Base-by-base conservation (phyloP, 2,113 vertebrate genomes). In the Istiophorus platypterus region DNA sequence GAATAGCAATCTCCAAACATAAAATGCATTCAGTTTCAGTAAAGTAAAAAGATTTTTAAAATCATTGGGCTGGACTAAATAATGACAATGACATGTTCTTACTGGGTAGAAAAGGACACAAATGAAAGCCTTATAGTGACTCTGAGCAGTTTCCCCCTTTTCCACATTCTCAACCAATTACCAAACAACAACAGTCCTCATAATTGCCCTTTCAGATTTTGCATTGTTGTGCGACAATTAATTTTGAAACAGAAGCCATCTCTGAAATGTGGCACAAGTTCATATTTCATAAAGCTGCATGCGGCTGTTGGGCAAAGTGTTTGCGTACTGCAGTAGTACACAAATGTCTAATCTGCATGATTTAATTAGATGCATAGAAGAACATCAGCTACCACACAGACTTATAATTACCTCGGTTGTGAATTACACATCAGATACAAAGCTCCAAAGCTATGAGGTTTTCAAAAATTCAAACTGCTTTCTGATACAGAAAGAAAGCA, bases 271-370 rank as follows among this genome's bases (percentile, higher is more conserved):
- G n/a, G 27, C 14, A 2, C 17, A 56, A 74, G 67, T 66, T 83
- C 51, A 83, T 72, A 69, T 79, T 76, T 86, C 45, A 85, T 39
- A 34, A 70, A 34, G 9, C 59, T 65, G 51, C 34, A n/a, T 49
- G 59, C 24, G 1, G 45, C 54, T 39, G n/a, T 26, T 57, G 13
- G 74, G 64, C 29, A 49, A 65, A 70, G 20, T 64, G 41, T 81
- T 80, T 66, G 56, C 4, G 10, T 59, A 76, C 22, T 24, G 2
- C n/a, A 31, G 56, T 14, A 10, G 73, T 54, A 63, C 47, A 66
- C 65, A 70, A 76, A 81, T 63, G 78, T 85, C 72, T 64, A 29
- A 79, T 82, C 78, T 82, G 49, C 69, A 79, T 74, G 29, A 74
- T 68, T 82, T 67, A 81, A 82, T 82, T 82, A 72, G 65, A 85